Conservation (phyloP, 2,113 vertebrate genomes). For the Myotis yumanensis region DNA sequence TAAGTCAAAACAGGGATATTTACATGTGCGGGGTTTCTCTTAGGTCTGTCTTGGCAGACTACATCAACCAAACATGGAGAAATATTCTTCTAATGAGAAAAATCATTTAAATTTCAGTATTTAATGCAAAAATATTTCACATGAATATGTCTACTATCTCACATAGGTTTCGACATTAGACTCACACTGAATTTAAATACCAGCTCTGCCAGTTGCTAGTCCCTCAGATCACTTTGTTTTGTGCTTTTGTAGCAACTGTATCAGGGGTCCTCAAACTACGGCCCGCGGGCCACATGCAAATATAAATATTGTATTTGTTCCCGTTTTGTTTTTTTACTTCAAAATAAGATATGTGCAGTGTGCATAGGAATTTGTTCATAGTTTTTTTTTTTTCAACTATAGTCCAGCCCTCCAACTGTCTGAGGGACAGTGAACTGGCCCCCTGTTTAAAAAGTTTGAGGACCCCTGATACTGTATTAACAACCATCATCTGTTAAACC, state of each 20-base stretch:
- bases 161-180: not conserved
- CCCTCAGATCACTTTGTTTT: not conserved
- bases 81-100: conserved; percentile 16
- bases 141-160: not conserved
- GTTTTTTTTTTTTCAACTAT: too few species aligned
- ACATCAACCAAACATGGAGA: not conserved
- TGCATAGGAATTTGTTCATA: too few species aligned
- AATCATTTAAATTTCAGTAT: not conserved
- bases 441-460: too few species aligned
- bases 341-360: too few species aligned
- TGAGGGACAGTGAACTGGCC: too few species aligned
- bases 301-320: too few species aligned
- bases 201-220: not conserved
- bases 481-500: not conserved
- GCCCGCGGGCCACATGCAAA: too few species aligned
- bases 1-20: not conserved
- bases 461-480: not conserved
- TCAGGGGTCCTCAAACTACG: too few species aligned
- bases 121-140: conserved; percentile 19
- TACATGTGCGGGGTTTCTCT: not conserved
- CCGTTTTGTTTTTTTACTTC: too few species aligned
- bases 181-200: not conserved
- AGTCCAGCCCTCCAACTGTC: too few species aligned
- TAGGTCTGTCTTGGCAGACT: not conserved
- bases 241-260: not conserved